Evolutionary conservation across 2,797 vertebrate species (phyloP).

Genomic region (Jordanella pulchra): DNA sequence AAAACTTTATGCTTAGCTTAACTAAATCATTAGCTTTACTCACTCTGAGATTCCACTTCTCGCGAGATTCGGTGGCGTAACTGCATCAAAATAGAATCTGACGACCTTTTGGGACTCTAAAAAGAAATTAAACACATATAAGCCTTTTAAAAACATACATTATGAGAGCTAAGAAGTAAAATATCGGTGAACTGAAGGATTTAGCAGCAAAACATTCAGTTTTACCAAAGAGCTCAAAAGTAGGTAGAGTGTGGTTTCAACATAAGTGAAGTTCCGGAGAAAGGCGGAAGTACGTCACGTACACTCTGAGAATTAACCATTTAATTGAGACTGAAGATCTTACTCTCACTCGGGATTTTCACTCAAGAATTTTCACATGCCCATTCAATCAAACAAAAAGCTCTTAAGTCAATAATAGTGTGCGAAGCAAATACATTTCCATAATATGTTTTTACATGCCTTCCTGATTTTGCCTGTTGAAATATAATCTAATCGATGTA

Average conservation of each 20-base stretch:
- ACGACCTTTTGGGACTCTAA: not conserved
- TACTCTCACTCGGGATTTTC: too few relatives aligned
- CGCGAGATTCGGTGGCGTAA: not conserved
- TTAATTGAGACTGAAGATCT: not conserved
- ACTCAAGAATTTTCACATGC: too few relatives aligned
- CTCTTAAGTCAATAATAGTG: too few relatives aligned
- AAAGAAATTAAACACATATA: not conserved
- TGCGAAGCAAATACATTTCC: too few relatives aligned
- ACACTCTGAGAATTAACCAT: not conserved
- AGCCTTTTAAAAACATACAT: not conserved
- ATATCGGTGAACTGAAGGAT: too few relatives aligned
- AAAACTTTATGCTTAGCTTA: not conserved
- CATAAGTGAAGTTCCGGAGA: not conserved
- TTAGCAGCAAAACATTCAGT: not conserved
- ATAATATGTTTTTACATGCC: too few relatives aligned
- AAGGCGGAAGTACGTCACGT: not conserved
- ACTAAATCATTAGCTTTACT: not conserved
- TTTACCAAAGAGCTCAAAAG: not conserved
- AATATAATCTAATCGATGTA: too few relatives aligned
- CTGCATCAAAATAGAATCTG: slow-evolving; percentile 1
- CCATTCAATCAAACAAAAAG: too few relatives aligned
- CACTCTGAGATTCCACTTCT: not conserved
- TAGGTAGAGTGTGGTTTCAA: not conserved
- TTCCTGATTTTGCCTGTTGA: too few relatives aligned
- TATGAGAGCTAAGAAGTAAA: not conserved